These are phyloP conservation scores for Coregonus clupeaformis DNA, from an alignment of 2,113 vertebrate genomes.

Conservation along the genomic window DNA sequence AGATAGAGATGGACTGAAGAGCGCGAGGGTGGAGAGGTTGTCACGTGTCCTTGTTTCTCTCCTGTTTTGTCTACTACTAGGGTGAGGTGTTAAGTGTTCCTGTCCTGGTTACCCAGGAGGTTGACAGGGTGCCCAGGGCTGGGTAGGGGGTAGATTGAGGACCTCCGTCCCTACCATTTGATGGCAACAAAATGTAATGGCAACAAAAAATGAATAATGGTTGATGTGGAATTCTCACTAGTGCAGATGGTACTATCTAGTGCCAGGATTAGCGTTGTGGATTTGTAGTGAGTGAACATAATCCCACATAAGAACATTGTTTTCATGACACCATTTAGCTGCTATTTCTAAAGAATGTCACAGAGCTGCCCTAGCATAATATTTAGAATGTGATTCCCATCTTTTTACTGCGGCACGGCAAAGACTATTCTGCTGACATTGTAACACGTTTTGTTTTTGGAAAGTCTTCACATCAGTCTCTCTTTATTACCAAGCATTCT, in stretches of 20 bases:
- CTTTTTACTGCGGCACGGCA: slow-evolving; percentile 21
- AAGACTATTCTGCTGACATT: slow-evolving; percentile 43
- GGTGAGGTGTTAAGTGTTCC: slow-evolving; percentile 60
- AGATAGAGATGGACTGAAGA: slow-evolving; percentile 18
- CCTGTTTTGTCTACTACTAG: slow-evolving; percentile 57
- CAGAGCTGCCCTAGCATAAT: slow-evolving; percentile 31
- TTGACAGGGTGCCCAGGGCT: slow-evolving; percentile 25
- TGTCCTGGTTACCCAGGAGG: slow-evolving; percentile 40
- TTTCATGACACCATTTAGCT: slow-evolving; percentile 48
- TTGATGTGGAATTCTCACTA: too few relatives aligned
- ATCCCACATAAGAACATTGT: slow-evolving; percentile 32
- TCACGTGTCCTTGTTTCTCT: slow-evolving; percentile 43
- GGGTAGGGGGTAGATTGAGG: background rate
- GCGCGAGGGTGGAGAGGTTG: slow-evolving; percentile 30
- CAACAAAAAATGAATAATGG: too few relatives aligned
- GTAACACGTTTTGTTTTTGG: slow-evolving; percentile 41
- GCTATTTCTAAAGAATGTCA: slow-evolving; percentile 37
- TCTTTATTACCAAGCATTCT: slow-evolving; percentile 33
- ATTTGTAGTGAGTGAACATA: too few relatives aligned
- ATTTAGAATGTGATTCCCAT: slow-evolving; percentile 47
- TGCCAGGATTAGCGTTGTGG: slow-evolving; percentile 12
- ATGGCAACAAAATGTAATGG: too few relatives aligned
- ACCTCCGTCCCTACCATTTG: background rate
- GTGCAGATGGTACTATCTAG: too few relatives aligned
- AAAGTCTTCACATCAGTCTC: slow-evolving; percentile 17